Evolutionary conservation across 2,113 vertebrate genomes (phyloP), one percentile per base, ranked within the genome.

Genomic region (Lepus europaeus): DNA sequence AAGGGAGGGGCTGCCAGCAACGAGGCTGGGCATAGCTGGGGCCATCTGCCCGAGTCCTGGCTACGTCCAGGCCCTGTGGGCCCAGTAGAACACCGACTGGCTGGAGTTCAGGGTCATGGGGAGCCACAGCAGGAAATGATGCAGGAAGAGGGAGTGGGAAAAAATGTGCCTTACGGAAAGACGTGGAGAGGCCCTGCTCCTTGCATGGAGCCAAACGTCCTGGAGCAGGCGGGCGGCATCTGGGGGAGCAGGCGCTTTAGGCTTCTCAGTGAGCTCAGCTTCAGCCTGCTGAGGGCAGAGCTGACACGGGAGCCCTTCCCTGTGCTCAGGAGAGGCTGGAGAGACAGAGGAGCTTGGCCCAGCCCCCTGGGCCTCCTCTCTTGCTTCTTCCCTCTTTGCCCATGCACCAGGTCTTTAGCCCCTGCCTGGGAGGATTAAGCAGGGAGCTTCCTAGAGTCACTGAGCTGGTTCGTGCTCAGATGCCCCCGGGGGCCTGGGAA

Each of bases 1-100:
- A 0, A n/a, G 59, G 27, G 29, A 8, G 14, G 4, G 23, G 2
- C 20, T 23, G 16, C 14, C 2, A 0, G 31, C 22, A 9, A 0
- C 0, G 59, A 36, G 83, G 20, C 56, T 23, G 29, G 9, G 6
- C 51, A 19, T 1, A 13, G 17, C 53, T 2, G 27, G 74, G 79
- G 6, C 31, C 19, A 0, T 45, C 45, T 7, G 45, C 2, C 33
- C 0, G 0, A 1, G 6, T 4, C 4, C 17, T 56, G 31, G 9
- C 25, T 5, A 0, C 1, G 59, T 22, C 84, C 3, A 2, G 3
- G n/a, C 23, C 8, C 31, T 25, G n/a, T 7, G 68, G 59, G 23
- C 25, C 9, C 17, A 16, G 22, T 12, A 2, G 59, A 14, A 36
- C n/a, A 9, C 0, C 33, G 74, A 3, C 56, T n/a, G 22, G 70